Evolutionary conservation across 35 echinoderm and acorn worm genomes (phyloP).

Genomic region (Apostichopus californicus): DNA sequence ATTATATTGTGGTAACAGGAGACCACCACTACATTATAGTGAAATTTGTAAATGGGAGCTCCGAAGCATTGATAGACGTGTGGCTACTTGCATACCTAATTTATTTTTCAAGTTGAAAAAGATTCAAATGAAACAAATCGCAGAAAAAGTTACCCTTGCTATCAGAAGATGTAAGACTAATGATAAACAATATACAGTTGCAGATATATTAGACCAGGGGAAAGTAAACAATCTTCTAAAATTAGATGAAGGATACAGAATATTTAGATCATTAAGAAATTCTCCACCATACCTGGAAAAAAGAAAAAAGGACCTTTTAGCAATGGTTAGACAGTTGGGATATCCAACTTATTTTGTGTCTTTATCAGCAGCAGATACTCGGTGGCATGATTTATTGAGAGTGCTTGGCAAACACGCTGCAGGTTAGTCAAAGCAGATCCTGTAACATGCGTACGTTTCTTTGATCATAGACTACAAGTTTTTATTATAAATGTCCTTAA

Average conservation of each 20-base stretch:
- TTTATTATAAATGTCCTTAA: constrained; percentile 48
- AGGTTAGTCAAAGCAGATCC: constrained; percentile 53
- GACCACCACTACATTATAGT: constrained; percentile 16
- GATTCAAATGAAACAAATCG: constrained; percentile 46
- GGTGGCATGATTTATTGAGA: constrained; percentile 44
- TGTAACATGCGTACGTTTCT: constrained; percentile 55
- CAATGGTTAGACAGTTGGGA: constrained; percentile 43
- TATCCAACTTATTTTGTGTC: constrained; percentile 45
- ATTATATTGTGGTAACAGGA: constrained; percentile 44
- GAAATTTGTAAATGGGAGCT: constrained; percentile 53
- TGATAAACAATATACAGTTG: constrained; percentile 23
- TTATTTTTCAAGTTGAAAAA: constrained; percentile 59
- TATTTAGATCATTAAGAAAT: constrained; percentile 42
- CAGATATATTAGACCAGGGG: constrained; percentile 20
- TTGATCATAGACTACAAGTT: constrained; percentile 55
- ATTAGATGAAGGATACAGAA: constrained; percentile 50
- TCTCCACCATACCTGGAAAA: constrained; percentile 29
- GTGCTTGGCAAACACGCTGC: constrained; percentile 17
- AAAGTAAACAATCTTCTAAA: constrained; percentile 10
- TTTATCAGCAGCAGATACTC: constrained; percentile 59
- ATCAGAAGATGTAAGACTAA: constrained; percentile 44
- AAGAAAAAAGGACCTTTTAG: constrained; percentile 47
- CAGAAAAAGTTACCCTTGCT: constrained; percentile 45
- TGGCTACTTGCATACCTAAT: constrained; percentile 32
- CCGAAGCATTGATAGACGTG: constrained; percentile 33